Evolutionary conservation across 2,888 invertebrate species (phyloP), one percentile per base, ranked within the genome.

Genomic region (Chromoteleia sp.): DNA sequence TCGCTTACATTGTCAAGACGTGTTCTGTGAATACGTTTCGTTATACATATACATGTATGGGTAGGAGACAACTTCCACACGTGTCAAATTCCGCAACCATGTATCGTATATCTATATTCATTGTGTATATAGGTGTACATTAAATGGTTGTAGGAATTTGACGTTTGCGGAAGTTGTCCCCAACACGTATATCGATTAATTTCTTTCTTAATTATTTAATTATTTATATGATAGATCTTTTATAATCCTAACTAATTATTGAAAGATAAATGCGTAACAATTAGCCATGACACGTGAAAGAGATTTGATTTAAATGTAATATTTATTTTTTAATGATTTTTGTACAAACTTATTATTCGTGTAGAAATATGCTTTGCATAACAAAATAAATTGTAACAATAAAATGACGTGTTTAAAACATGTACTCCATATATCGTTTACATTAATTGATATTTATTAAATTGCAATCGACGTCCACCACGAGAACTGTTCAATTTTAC

Each of bases 161-260:
- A n/a, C n/a, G n/a, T 25, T 25, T 25, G 6, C 25, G 6, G 3
- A 2, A 25, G 3, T 8, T 41, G 10, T 14, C 2, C 5, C 2
- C 41, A 4, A 14, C 12, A 41, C 7, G 10, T 81, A 84, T 77
- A 82, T 74, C 67, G 71, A 65, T 52, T 33, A 45, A 65, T 52
- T 48, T 17, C 43, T 54, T 54, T 29, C 29, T 65, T 7, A 41
- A 21, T 39, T 29, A 30, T 56, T 68, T 68, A 74, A 81, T 80
- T 77, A 76, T 81, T 74, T 74, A 80, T 68, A 54, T 76, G 63
- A 78, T 63, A 73, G 61, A 80, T 80, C 82, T 77, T 85, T 85
- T 81, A 85, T 84, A 83, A 83, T 81, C 83, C 84, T 85, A 85
- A 83, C 84, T 85, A 85, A 83, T 75, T 79, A 76, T 85, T 77